Base-by-base conservation (phyloP, 2,888 invertebrate genomes). In the Eupeodes latifasciatus region DNA sequence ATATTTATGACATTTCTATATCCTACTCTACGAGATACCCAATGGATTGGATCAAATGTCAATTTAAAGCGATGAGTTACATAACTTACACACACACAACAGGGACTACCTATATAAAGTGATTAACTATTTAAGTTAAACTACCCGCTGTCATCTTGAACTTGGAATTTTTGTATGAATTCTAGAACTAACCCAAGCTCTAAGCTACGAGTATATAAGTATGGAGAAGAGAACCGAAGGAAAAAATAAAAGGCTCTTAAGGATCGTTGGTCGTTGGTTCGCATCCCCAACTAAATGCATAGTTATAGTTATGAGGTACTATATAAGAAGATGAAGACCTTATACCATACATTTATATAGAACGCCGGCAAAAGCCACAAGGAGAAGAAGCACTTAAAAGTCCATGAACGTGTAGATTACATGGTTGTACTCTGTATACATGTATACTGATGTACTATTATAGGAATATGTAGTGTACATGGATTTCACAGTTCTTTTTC, bases 361-460 rank as follows among this genome's bases (percentile, higher is more conserved):
- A 40, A 9, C 40, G 59, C 66, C 59, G 76, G n/a, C 59, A 61
- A 61, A 81, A 81, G 76, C 81, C 59, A 19, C 51, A 44, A 67
- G 59, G 27, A 72, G 12, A 59, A 57, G 59, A 59, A 57, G 59
- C 76, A 51, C 66, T 75, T 62, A 64, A 69, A 62, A 69, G 53
- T 55, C 61, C 67, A 81, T 81, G 67, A 77, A 69, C 76, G 77
- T 69, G 61, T 59, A 47, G 16, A 61, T 53, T 75, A 76, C 64
- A 76, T 40, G 61, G 47, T 66, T 66, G 44, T 40, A n/a, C 55
- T 9, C 40, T 40, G 49, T 47, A 27, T 5, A 36, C 47, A 14
- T 61, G 14, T n/a, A 14, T n/a, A 14, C 9, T 40, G 40, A 40
- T 5, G 49, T 47, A 64, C n/a, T 19, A 49, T 47, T 11, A 14